Percentiles rank a stretch among this genome's conserved stretches.
Evolutionary conservation across 2,797 vertebrate species (phyloP).

Genomic region (Microctenopoma steveboyesi): DNA sequence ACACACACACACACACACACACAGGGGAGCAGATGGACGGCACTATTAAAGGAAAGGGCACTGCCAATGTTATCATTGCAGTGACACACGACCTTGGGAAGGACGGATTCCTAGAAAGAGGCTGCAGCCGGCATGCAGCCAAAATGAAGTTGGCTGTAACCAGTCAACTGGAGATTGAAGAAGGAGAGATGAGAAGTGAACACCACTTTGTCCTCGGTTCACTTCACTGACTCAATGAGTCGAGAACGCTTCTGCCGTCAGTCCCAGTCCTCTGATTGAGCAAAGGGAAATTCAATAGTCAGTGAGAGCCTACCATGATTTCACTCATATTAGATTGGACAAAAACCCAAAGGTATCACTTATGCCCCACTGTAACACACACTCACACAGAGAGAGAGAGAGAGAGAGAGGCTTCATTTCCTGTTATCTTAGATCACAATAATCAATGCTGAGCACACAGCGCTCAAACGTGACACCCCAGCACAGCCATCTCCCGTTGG

Average conservation of each 20-base stretch:
- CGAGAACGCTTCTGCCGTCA: conserved; percentile 16
- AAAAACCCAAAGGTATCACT: not conserved
- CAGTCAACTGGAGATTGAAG: conserved; percentile 36
- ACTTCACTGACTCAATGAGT: conserved; percentile 47
- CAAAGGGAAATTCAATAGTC: conserved; percentile 21
- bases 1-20: conserved; percentile 16
- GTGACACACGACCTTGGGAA: conserved; percentile 41
- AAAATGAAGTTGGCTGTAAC: conserved; percentile 45
- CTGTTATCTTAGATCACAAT: conserved; percentile 52
- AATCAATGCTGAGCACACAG: conserved; percentile 56
- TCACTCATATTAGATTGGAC: conserved; percentile 5
- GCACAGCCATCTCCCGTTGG: conserved; percentile 21
- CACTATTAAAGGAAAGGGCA: conserved; percentile 66
- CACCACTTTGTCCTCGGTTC: conserved; percentile 38
- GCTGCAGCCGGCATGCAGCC: conserved; percentile 14
- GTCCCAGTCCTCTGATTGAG: conserved; percentile 17
- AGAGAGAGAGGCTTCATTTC: conserved; percentile 25
- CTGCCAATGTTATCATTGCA: conserved; percentile 42
- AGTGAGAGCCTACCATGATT: conserved; percentile 7
- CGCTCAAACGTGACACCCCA: conserved; percentile 51
- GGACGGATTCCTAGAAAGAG: conserved; percentile 45
- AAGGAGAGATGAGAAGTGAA: conserved; percentile 24
- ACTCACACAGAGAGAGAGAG: not conserved
- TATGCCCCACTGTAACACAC: not conserved
- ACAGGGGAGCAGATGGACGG: conserved; percentile 61